Percentiles rank a stretch among this genome's conserved stretches.
phyloP scores from a whole-genome alignment of 1,140 invertebrate species.

The Euura lappo region DNA sequence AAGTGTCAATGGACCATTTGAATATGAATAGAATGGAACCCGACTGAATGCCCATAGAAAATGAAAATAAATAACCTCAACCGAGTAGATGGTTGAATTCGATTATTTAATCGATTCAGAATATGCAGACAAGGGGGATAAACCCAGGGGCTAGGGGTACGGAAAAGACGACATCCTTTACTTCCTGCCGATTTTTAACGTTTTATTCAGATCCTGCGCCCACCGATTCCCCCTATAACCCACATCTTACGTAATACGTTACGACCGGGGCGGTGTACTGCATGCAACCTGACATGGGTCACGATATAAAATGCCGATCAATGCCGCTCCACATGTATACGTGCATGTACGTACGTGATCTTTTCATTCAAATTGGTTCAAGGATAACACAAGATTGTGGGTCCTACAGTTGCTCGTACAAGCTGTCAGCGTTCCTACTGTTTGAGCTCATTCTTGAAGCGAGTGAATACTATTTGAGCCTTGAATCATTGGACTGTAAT shows the following conservation, averaged over 20 bases:
- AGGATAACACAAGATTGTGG: neutral
- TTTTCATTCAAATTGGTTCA: neutral
- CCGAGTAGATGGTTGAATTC: conserved; percentile 54
- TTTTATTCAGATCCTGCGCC: neutral
- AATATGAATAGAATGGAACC: conserved; percentile 59
- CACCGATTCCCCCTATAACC: neutral
- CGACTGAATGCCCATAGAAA: neutral
- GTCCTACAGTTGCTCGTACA: neutral
- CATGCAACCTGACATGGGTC: neutral
- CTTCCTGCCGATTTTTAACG: conserved; percentile 53
- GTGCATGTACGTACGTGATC: conserved; percentile 4
- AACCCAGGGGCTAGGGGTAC: conserved; percentile 19
- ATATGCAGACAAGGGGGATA: conserved; percentile 46
- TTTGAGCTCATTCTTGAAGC: no score
- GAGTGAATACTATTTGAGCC: no score
- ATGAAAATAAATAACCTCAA: conserved; percentile 19
- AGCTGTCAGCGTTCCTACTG: neutral
- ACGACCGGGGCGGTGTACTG: neutral
- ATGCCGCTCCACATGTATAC: neutral
- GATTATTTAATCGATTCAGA: conserved; percentile 62
- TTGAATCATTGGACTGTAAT: no score
- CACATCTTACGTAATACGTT: conserved; percentile 3
- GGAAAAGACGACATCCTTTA: conserved; percentile 37
- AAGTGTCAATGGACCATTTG: conserved; percentile 61
- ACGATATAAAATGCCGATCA: neutral